Evolutionary conservation across 2,888 invertebrate genomes (phyloP), one percentile per base, ranked within the genome.

Genomic region (Cheilosia urbana): DNA sequence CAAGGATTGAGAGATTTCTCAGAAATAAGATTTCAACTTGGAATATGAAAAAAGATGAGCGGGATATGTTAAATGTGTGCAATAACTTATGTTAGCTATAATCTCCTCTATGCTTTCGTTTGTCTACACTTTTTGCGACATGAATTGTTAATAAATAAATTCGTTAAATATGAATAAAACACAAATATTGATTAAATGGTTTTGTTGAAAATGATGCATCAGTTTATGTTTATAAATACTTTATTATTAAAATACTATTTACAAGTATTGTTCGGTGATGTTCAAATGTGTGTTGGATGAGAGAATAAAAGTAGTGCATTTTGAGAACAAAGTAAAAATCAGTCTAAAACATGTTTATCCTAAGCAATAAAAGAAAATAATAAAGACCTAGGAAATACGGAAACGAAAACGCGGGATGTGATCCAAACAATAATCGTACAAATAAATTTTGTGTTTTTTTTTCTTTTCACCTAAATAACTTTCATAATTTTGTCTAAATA

Each of bases 201-300:
- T 17, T 45, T 2, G 17, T 45, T 45, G 45, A 40, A 27, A 45
- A 17, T 62, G 30, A 45, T 49, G 51, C 47, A 49, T 51, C n/a
- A n/a, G 4, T 24, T 47, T 21, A 21, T 7, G 24, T 65, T 65
- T 37, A 40, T 21, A 40, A 51, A 40, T 51, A 51, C 21, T 65
- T 65, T 51, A 65, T 65, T 51, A 24, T 65, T 65, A 24, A 51
- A 51, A 51, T 51, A 51, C 49, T 65, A 65, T 65, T 34, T 65
- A 65, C 47, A 49, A 49, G 49, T 49, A 65, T 19, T 65, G 34
- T 47, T 47, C 17, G 13, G 63, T 47, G 63, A 34, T 65, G 63
- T 63, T 17, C 17, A 63, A 30, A 47, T 47, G 13, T 34, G 15
- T 47, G 4, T 21, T 49, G 63, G 34, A 65, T 65, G 49, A 37